Conservation (phyloP, 2,797 vertebrate species). For the Argya squamiceps region DNA sequence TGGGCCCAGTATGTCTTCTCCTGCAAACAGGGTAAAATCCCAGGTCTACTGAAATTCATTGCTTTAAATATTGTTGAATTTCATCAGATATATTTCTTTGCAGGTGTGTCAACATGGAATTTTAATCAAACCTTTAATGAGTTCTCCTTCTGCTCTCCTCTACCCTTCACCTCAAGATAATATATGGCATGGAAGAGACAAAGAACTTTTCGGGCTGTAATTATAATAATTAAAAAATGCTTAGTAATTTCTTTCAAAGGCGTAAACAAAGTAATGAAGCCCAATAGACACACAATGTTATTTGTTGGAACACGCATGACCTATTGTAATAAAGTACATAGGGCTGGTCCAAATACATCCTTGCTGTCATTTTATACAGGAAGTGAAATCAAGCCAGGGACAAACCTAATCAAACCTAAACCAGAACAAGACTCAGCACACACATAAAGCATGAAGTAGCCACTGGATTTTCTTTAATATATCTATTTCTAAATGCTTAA, state of each 20-base stretch:
- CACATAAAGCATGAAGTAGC: background rate
- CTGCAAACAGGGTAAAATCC: background rate
- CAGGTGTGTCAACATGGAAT: conserved; percentile 47
- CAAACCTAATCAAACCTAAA: too few relatives aligned
- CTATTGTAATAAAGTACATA: conserved; percentile 62
- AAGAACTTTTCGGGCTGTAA: conserved; percentile 40
- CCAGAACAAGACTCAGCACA: background rate
- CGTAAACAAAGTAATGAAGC: conserved; percentile 39
- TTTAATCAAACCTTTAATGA: conserved; percentile 60
- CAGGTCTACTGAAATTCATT: background rate
- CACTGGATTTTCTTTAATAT: background rate
- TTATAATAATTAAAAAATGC: conserved; percentile 45
- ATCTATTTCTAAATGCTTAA: background rate
- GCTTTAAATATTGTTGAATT: background rate
- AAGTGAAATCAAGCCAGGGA: conserved; percentile 63
- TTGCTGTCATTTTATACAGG: conserved; percentile 58
- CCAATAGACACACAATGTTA: conserved; percentile 46
- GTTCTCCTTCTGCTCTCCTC: conserved; percentile 52
- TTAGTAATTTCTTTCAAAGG: conserved; percentile 60
- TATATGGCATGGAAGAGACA: conserved; percentile 24
- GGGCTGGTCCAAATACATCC: conserved; percentile 61
- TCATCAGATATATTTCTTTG: background rate
- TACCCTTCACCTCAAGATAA: conserved; percentile 48
- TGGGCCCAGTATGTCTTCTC: background rate
- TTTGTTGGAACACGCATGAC: conserved; percentile 40